phyloP scores from a whole-genome alignment of 2,888 invertebrate genomes.

The Creontiades dilutus region DNA sequence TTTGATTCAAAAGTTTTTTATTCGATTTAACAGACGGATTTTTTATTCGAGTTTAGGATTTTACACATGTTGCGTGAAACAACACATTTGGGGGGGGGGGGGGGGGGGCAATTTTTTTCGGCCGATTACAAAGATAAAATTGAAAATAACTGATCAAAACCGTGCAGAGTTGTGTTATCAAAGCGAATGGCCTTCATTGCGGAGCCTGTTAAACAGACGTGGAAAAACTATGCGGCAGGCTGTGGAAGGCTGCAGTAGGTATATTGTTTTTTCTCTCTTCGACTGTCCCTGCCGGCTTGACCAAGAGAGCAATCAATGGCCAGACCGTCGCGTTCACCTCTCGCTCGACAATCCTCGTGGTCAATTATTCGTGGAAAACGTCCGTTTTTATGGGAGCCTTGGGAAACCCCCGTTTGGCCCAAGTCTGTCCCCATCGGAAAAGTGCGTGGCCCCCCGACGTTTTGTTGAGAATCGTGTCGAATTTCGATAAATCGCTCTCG shows the following conservation, averaged over 20 bases:
- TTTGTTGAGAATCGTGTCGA: not conserved
- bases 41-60: too few relatives aligned
- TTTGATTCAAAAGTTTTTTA: too few relatives aligned
- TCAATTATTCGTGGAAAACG: conserved; percentile 27
- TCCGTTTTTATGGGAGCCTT: not conserved
- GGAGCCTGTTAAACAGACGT: too few relatives aligned
- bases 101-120: too few relatives aligned
- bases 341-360: not conserved
- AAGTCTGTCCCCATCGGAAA: not conserved
- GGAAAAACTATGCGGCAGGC: not conserved
- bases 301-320: not conserved
- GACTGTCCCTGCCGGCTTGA: not conserved
- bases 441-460: not conserved
- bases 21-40: too few relatives aligned
- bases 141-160: too few relatives aligned
- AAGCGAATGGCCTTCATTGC: too few relatives aligned
- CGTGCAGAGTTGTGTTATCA: too few relatives aligned
- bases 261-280: not conserved
- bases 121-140: too few relatives aligned
- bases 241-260: not conserved
- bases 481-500: not conserved
- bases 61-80: too few relatives aligned
- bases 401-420: not conserved
- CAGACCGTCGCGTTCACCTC: not conserved
- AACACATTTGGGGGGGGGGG: too few relatives aligned